Evolutionary conservation across 1,140 invertebrate species (phyloP), one percentile per base, ranked within the genome.

Genomic region (Hyposmocoma kahamanoa): DNA sequence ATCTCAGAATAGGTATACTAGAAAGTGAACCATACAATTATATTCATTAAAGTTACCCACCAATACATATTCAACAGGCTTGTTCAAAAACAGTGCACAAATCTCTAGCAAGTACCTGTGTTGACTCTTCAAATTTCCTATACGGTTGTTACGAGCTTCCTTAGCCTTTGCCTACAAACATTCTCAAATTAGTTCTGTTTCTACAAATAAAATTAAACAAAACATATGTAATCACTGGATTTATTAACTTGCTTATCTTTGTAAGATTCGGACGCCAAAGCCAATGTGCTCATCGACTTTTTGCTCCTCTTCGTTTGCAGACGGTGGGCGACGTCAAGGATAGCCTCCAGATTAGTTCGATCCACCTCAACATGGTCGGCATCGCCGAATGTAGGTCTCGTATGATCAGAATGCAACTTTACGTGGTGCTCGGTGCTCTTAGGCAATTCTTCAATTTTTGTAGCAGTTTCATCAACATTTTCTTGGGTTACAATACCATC

Each of bases 61-160:
- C 63, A 92, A 78, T 0, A 93, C 76, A 49, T 88, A 86, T 26
- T 89, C 87, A 17, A 77, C 54, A 3, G 90, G 81, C 32, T 87
- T 72, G 56, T 89, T 87, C 38, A 90, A 73, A 56, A 89, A 85
- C 17, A 86, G 77, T 11, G 90, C 89, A 22, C 87, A 88, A 48
- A 89, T 87, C 56, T 92, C 91, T 32, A 93, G 75, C 9, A 93
- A 68, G 64, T 90, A 90, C 48, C 87, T 86, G 56, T 91, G 90
- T 18, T 88, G 88, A 4, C 87, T 74, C 61, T 86, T 88, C 9
- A 92, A 51, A 19, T 65, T 69, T 44, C 71, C 72, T 55, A 87
- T 67, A 50, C 91, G 79, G 17, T 67, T 65, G 34, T 77, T 82
- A 34, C 89, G 76, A 42, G 75, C 67, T 54, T 88, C 87, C 59